Evolutionary conservation across 2,797 vertebrate species (phyloP), one percentile per base, ranked within the genome.

Genomic region (Gymnopithys bicolor): DNA sequence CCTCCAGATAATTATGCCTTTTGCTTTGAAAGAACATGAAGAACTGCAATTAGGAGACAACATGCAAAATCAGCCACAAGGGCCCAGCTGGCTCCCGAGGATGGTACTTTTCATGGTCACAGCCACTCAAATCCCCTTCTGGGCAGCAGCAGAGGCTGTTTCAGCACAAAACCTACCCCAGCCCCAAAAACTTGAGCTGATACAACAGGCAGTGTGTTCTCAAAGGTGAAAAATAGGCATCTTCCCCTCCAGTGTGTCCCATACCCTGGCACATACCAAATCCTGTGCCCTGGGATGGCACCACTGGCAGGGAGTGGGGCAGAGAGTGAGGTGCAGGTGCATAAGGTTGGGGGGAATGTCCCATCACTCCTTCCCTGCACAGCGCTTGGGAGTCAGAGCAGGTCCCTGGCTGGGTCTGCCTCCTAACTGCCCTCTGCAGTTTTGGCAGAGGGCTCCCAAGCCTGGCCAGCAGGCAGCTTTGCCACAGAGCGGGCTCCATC

Each of bases 171-270:
- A 41, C 4, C 4, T 15, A 37, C 19, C 45, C 58, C 48, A 28
- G 13, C 9, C 33, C 32, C 7, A 24, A 56, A 64, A 66, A 22
- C 45, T 76, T 0, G 0, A 84, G 59, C 25, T 58, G 66, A n/a
- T 19, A 68, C 0, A 0, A 56, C 59, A n/a, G 33, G 56, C 51
- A 67, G 24, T 0, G 0, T 58, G 12, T 41, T 82, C 69, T 56
- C 60, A 30, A 37, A 71, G 37, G 43, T 23, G 46, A 73, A 90
- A 84, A 48, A 15, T 53, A 2, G 53, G 22, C 67, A 60, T 32
- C 27, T 48, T 27, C 24, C n/a, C n/a, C 45, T 33, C n/a, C 8
- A 18, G 45, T 48, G n/a, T 48, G 45, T 25, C 64, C 22, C 22
- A 4, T 19, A 33, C 4, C 33, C 22, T 66, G 39, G 56, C n/a